A percentile compares a stretch with the other conserved stretches of the same genome.
These are phyloP conservation scores for Potamarius usumacintae DNA, from an alignment of 2,113 vertebrate species.

Conservation along the genomic window DNA sequence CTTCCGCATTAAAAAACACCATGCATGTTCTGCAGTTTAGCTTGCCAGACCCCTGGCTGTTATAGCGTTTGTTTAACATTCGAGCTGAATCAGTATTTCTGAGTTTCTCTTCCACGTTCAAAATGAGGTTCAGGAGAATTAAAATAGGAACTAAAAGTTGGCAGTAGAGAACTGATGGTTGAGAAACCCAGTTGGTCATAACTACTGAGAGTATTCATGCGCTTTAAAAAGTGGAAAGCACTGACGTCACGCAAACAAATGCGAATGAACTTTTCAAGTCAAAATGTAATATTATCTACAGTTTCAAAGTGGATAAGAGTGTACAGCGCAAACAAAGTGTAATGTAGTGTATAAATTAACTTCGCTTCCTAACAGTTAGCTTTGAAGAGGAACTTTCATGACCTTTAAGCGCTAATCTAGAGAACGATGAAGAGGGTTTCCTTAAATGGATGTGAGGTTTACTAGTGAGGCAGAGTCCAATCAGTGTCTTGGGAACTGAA, in stretches of 20 bases:
- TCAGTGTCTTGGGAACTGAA: neutral
- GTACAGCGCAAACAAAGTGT: neutral
- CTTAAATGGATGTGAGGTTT: neutral
- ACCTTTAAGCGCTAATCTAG: neutral
- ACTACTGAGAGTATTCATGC: neutral
- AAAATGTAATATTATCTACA: neutral
- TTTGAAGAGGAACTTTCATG: neutral
- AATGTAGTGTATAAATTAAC: neutral
- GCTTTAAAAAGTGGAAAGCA: neutral
- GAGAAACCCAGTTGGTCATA: neutral
- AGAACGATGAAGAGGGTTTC: neutral
- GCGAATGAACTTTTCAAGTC: neutral
- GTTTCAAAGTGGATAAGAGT: neutral
- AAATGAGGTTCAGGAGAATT: neutral
- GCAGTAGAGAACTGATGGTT: neutral
- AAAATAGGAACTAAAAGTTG: neutral
- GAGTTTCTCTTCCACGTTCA: neutral
- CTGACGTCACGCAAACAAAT: neutral
- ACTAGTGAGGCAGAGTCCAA: too few relatives aligned
- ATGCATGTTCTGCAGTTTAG: neutral
- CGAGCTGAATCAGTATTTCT: neutral
- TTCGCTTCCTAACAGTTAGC: neutral
- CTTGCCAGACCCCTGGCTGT: neutral
- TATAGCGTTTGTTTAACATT: neutral
- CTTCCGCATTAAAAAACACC: neutral